Evolutionary conservation across 2,797 vertebrate species (phyloP).

Genomic region (Cyprinodon diabolis): DNA sequence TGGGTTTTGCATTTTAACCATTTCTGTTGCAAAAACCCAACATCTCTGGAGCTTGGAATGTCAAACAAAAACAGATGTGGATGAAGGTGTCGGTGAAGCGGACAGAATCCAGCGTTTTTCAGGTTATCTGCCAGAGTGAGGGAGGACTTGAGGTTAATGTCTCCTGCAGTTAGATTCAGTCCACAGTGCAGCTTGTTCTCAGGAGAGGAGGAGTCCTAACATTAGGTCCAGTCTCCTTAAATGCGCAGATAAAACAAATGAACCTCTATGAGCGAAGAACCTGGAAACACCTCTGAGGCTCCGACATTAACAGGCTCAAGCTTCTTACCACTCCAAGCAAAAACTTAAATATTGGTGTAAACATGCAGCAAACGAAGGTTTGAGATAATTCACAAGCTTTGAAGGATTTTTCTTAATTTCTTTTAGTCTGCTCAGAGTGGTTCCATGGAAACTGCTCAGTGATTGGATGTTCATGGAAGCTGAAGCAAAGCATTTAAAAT

Average conservation of each 20-base stretch:
- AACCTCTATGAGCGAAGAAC: slow-evolving; percentile 10
- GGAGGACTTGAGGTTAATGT: not conserved
- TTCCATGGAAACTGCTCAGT: not conserved
- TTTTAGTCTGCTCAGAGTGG: not conserved
- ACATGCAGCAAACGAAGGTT: not conserved
- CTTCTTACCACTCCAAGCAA: not conserved
- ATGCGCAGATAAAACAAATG: not conserved
- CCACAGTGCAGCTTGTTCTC: not conserved
- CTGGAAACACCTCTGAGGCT: not conserved
- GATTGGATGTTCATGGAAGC: not conserved
- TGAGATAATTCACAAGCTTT: not conserved
- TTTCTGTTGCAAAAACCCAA: slow-evolving; percentile 75
- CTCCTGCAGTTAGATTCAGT: slow-evolving; percentile 22
- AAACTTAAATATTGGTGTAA: not conserved
- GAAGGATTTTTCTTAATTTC: not conserved
- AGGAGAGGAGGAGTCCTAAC: not conserved
- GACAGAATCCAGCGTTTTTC: slow-evolving; percentile 30
- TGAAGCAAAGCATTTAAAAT: not conserved
- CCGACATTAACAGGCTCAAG: not conserved
- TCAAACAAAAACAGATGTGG: slow-evolving; percentile 19
- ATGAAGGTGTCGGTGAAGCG: slow-evolving; percentile 20
- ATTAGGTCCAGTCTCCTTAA: slow-evolving; percentile 9
- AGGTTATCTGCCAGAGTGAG: slow-evolving; percentile 9
- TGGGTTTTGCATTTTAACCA: slow-evolving; percentile 31
- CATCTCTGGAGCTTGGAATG: slow-evolving; percentile 63